Base-by-base conservation (phyloP, 2,797 vertebrate species). In the Prunella strophiata region DNA sequence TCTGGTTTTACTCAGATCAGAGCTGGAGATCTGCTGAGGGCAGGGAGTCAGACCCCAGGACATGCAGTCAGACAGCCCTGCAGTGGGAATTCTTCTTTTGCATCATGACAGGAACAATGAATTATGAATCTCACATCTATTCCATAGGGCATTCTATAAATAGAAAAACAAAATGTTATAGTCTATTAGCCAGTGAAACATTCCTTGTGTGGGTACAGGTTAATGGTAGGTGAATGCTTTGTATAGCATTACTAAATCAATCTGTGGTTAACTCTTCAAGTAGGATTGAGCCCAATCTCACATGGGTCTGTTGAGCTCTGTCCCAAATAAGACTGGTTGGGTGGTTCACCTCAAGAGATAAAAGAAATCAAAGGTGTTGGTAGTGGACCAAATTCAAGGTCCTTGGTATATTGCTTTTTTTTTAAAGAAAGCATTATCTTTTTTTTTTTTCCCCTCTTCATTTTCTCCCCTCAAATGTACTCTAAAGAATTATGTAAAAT, bases 381-480 rank as follows among this genome's bases (percentile, higher is more conserved):
- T 30, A 70, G n/a, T 5, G 5, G 12, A 50, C 3, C 5, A 73
- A 62, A 66, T 27, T 7, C 51, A 17, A 73, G 7, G 5, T 57
- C 21, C 5, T 45, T 36, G 21, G 2, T 7, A 11, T 45, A 55
- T 38, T 36, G 36, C 36, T 36, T 5, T 7, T 55, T 50, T 4
- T 42, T 83, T 42, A 70, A 6, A 29, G 7, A 50, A 47, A 83
- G 4, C 0, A 0, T 45, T 40, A 50, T 8, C 0, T 7, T 34
- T 34, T 29, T 26, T 10, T 9, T 4, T 57, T 25, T n/a, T 36
- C 10, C 40, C 13, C 3, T 38, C 18, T 45, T 3, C 22, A 27
- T 67, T 93, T 91, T 88, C 7, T 51, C 12, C 18, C 14, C 21
- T 85, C 47, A 65, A 23, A 48, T 22, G 14, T 32, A 51, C 30